Evolutionary conservation across 2,797 vertebrate genomes (phyloP).

Genomic region (Vipera latastei): DNA sequence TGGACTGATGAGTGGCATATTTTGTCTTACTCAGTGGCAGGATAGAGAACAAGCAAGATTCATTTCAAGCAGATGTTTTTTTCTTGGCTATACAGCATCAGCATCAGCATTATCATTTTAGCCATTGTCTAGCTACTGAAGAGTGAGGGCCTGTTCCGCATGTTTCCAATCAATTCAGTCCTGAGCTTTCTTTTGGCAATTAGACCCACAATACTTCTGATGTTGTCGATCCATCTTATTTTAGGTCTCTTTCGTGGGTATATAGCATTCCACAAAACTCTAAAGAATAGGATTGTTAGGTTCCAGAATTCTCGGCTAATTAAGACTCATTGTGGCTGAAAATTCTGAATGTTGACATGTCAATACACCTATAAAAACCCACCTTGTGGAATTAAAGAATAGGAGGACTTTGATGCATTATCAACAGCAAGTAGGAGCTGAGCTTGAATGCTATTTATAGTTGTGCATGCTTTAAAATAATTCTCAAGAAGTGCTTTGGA

Average conservation of each 20-base stretch:
- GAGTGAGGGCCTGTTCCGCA: not conserved
- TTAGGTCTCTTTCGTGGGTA: not conserved
- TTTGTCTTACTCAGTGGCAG: not conserved
- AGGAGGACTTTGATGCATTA: not conserved
- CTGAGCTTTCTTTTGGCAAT: not conserved
- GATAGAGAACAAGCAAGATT: not conserved
- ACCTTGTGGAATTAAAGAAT: not conserved
- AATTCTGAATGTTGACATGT: not conserved
- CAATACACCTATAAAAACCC: not conserved
- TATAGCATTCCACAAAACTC: not conserved
- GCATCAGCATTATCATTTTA: not conserved
- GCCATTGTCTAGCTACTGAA: not conserved
- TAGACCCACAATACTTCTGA: not conserved
- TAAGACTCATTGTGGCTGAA: not conserved
- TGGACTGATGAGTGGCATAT: not conserved
- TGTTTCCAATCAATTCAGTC: not conserved
- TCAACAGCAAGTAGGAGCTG: not conserved
- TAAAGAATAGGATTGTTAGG: not conserved
- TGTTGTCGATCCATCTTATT: not conserved
- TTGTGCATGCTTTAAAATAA: not conserved
- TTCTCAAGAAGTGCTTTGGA: not conserved
- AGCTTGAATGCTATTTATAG: not conserved
- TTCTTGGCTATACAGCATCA: not conserved
- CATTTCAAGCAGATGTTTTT: not conserved
- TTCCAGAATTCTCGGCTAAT: not conserved